Conservation (phyloP, 2,797 vertebrate species). For the Rhynchotus rufescens region DNA sequence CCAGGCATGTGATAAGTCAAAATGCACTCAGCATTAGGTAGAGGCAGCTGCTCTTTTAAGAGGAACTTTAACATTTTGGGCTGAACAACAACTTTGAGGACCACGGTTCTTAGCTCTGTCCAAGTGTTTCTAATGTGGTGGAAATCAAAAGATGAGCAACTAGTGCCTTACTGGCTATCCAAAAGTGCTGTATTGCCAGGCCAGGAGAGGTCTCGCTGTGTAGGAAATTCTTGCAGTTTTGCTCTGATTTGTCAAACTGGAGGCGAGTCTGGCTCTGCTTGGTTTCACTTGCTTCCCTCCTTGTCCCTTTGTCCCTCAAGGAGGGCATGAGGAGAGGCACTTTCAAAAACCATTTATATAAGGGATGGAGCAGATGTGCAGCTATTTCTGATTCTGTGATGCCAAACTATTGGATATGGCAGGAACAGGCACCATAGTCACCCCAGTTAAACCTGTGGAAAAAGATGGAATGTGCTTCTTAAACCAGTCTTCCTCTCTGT, state of each 20-base stretch:
- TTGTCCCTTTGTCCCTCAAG: fast-evolving
- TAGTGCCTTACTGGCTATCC: background rate
- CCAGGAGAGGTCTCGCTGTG: background rate
- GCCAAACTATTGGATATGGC: background rate
- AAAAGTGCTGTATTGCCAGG: background rate
- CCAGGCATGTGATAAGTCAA: background rate
- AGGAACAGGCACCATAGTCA: background rate
- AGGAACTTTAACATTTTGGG: background rate
- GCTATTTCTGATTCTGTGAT: background rate
- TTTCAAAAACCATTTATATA: background rate
- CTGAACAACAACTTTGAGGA: background rate
- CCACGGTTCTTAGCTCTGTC: background rate
- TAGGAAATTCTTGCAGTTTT: background rate
- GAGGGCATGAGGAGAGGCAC: background rate
- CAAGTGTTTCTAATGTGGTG: background rate
- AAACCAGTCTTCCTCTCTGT: background rate
- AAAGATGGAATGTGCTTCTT: background rate
- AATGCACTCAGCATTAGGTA: background rate
- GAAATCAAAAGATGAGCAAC: background rate
- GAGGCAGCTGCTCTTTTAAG: background rate
- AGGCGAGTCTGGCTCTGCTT: background rate
- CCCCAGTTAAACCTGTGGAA: background rate
- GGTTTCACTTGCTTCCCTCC: background rate
- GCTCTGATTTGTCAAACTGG: background rate
- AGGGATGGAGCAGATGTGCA: background rate